A percentile compares a stretch with the other conserved stretches of the same genome.
Evolutionary conservation across 2,888 invertebrate genomes (phyloP).

Genomic region (Dioctria rufipes): DNA sequence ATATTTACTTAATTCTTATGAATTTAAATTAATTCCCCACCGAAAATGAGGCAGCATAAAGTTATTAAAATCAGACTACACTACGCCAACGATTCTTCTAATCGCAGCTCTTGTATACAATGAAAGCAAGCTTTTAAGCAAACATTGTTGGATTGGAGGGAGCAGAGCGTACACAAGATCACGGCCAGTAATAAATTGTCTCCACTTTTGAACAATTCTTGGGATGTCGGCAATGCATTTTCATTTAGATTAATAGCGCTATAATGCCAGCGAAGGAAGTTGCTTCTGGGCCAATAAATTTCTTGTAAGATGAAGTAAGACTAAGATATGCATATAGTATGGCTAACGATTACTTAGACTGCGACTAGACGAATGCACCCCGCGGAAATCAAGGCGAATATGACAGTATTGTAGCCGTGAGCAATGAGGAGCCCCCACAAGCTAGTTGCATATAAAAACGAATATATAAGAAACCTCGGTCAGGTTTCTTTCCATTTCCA

Average conservation of each 20-base stretch:
- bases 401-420: constrained; percentile 1
- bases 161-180: constrained; percentile 49
- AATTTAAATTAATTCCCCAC: too few relatives aligned
- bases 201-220: constrained; percentile 44
- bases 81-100: too few relatives aligned
- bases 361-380: constrained; percentile 47
- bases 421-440: background rate
- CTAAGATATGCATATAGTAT: constrained; percentile 30
- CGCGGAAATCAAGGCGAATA: constrained; percentile 20
- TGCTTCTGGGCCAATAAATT: constrained; percentile 33
- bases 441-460: background rate
- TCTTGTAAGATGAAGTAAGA: constrained; percentile 31
- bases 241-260: constrained; percentile 52
- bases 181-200: constrained; percentile 54
- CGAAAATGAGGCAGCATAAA: too few relatives aligned
- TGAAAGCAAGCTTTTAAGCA: background rate
- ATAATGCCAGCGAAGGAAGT: constrained; percentile 42
- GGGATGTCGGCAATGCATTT: constrained; percentile 56
- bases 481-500: background rate
- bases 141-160: background rate
- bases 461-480: background rate
- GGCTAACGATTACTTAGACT: constrained; percentile 10
- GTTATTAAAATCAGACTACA: too few relatives aligned
- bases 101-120: too few relatives aligned
- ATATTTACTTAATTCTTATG: too few relatives aligned